Evolutionary conservation across 2,888 invertebrate genomes (phyloP), one percentile per base, ranked within the genome.

Genomic region (Acrobasis repandana): DNA sequence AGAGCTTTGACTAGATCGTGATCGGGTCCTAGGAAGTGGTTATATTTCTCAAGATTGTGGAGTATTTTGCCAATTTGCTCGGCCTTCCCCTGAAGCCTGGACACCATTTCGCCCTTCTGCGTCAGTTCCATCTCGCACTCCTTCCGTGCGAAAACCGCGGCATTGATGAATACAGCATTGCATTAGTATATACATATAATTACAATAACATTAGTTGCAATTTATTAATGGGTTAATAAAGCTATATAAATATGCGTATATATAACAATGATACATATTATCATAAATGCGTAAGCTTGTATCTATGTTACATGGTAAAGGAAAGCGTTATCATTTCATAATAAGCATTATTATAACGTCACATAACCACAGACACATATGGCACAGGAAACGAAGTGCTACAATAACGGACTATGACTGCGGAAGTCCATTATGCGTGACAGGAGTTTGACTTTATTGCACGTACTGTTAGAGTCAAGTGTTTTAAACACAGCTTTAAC

Each of bases 41-140:
- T 96, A 90, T 95, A 96, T 93, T 96, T 97, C 93, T 97, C 97
- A 83, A 98, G 94, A 92, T 97, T 97, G 93, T 95, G 95, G 76
- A 98, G 95, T 86, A 98, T 96, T 93, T 97, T 96, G 92, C 98
- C 97, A 90, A 98, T 98, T 92, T 98, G 98, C 83, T 96, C 96
- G 75, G 98, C 98, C 94, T 98, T 98, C 80, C 96, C 96, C 92
- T 98, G 98, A 76, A 98, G 95, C 78, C 98, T 96, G 86, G 96
- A 96, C 79, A 98, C 98, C 95, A 98, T 96, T 93, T 98, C 97
- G 77, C 97, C 98, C 90, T 98, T 98, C 93, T 98, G 97, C 80
- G 98, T 98, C 87, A 98, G 94, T 90, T 98, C 97, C 93, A 95
- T 95, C 93, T 98, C 98, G 94, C 97, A 98, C 93, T 97, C 97